Evolutionary conservation across 35 echinoderm and acorn worm species (phyloP), one percentile per base, ranked within the genome.

Genomic region (Patiria miniata): DNA sequence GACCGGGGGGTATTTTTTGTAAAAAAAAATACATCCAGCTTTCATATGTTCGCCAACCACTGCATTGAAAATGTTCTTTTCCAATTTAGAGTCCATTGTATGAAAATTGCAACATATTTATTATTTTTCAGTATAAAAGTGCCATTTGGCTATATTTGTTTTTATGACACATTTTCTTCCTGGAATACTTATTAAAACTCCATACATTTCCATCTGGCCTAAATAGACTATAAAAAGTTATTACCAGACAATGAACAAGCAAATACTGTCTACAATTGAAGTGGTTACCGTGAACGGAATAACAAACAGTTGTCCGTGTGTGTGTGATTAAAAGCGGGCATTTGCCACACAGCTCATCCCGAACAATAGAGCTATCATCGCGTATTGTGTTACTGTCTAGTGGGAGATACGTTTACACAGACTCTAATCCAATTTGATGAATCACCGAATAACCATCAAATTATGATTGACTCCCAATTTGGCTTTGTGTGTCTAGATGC

Each of bases 401-500:
- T 23, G 10, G 65, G 9, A 73, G 65, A 73, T 73, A 73, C 21
- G 34, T 73, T 73, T 73, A 73, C 65, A 12, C 65, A 26, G 65
- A 30, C 14, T 34, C 19, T 73, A 73, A 73, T 73, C 65, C 65
- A 73, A 73, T 73, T 73, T 26, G 65, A 34, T 73, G 65, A 73
- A 73, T 73, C 65, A 73, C 34, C 65, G 65, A 73, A 73, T 73
- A 73, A 73, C 65, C 65, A 73, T 73, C 65, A 73, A 73, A 73
- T 14, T 34, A 73, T 73, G 65, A 73, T 73, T 73, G 65, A 73
- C 65, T 73, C 12, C 42, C 65, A 73, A 73, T 34, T 73, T 34
- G 26, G 18, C 1, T 47, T 4, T 47, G 12, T 4, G 4, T 47
- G 42, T 12, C 42, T 47, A 12, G 4, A 12, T 47, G 42, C 42